Conservation (phyloP, 2,888 invertebrate genomes). For the Pogonocherus hispidulus region DNA sequence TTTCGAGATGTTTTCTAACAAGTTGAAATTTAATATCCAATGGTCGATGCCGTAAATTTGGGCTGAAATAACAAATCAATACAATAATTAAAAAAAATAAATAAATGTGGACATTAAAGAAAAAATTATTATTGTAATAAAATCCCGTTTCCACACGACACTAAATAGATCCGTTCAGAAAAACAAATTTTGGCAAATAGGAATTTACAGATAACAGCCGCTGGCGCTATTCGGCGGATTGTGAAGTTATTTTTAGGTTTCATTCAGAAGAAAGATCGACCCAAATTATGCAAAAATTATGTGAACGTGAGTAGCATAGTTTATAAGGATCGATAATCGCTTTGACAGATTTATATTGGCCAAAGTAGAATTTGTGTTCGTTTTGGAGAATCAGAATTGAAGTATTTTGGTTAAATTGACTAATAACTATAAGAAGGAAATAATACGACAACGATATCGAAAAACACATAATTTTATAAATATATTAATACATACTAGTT, state of each 20-base stretch:
- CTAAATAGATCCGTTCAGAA: constrained; percentile 44
- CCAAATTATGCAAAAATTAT: constrained; percentile 4
- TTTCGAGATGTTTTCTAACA: too few relatives aligned
- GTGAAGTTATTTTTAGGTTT: constrained; percentile 54
- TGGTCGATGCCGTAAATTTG: too few relatives aligned
- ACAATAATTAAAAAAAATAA: background rate
- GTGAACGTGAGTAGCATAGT: background rate
- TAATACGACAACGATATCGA: too few relatives aligned
- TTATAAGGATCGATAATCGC: background rate
- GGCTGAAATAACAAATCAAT: too few relatives aligned
- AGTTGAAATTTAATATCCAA: too few relatives aligned
- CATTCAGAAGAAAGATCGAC: constrained; percentile 49
- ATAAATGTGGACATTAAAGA: background rate
- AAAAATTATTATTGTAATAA: constrained; percentile 26
- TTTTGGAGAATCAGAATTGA: too few relatives aligned
- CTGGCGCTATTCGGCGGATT: constrained; percentile 31
- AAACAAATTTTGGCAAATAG: constrained; percentile 43
- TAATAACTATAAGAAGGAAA: too few relatives aligned
- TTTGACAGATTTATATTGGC: background rate
- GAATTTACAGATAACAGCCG: constrained; percentile 21
- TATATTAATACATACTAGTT: too few relatives aligned
- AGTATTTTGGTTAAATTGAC: too few relatives aligned
- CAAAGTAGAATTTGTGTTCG: background rate
- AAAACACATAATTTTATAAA: too few relatives aligned
- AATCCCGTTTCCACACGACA: constrained; percentile 54